Evolutionary conservation across 2,888 invertebrate species (phyloP).

Genomic region (Rutpela maculata): DNA sequence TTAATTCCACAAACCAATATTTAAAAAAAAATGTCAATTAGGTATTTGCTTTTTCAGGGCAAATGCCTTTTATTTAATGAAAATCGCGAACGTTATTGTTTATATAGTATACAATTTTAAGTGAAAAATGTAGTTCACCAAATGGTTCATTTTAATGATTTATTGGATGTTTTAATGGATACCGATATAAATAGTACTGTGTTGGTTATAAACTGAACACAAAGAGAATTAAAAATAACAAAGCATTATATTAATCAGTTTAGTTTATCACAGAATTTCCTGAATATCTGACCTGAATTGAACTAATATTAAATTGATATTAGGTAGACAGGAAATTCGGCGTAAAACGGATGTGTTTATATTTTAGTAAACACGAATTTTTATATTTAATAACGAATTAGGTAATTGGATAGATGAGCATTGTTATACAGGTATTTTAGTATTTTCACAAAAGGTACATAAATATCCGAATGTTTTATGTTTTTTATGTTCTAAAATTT

Average conservation of each 20-base stretch:
- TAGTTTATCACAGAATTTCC: not conserved
- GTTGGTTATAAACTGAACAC: not conserved
- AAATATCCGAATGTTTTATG: too few relatives aligned
- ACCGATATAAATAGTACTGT: slow-evolving; percentile 17
- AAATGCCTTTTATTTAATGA: slow-evolving; percentile 1
- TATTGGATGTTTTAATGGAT: slow-evolving; percentile 10
- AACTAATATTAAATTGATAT: not conserved
- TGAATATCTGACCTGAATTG: not conserved
- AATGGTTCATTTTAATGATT: slow-evolving; percentile 21
- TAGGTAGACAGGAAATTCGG: not conserved
- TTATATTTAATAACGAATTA: too few relatives aligned
- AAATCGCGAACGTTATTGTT: not conserved
- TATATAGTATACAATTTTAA: slow-evolving; percentile 14
- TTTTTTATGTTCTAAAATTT: too few relatives aligned
- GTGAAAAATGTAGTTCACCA: slow-evolving; percentile 12
- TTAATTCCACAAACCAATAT: not conserved
- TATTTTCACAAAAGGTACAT: too few relatives aligned
- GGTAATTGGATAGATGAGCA: too few relatives aligned
- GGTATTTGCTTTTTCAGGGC: too few relatives aligned
- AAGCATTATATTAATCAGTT: not conserved
- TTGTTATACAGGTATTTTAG: too few relatives aligned
- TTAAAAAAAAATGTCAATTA: slow-evolving; percentile 5
- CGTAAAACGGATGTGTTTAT: not conserved
- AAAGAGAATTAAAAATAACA: slow-evolving; percentile 17
- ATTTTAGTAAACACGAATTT: not conserved